Base-by-base conservation (phyloP, 2,113 vertebrate species). In the Chaenogobius annularis region DNA sequence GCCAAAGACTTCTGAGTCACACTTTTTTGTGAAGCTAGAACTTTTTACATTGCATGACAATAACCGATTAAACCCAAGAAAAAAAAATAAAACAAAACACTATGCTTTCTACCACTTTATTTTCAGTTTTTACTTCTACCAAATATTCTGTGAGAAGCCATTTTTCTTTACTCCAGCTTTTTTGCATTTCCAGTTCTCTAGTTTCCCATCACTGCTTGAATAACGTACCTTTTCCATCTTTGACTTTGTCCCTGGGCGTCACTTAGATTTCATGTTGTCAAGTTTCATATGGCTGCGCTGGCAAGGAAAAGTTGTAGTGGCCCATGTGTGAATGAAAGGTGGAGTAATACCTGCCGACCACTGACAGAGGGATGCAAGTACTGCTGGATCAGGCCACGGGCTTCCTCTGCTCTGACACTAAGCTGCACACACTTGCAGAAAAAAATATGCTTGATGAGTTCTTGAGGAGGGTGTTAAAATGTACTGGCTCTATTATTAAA, bases 241-340 rank as follows among this genome's bases (percentile, higher is more conserved):
- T 78, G 55, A 69, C 75, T 74, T 73, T 11, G 37, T 75, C 31
- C 44, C 35, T 68, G 26, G 59, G 63, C n/a, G 22, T 73, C 69
- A 66, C 71, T 82, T 80, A 22, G 37, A 77, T 81, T 82, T 84
- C 59, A 72, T 2, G 69, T 72, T 68, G 70, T 85, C 70, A 86
- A 68, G 71, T 81, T 70, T 82, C 26, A 87, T 78, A 70, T 67
- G 1, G 14, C 82, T 73, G 74, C 19, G 50, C 63, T 40, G 72
- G 67, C 70, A 78, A 62, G 19, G 54, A 74, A 73, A 67, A 22
- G 61, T 83, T 83, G 44, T 31, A 11, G 31, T 9, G 50, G 47
- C 15, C 47, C 65, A 58, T 23, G 43, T 74, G 46, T 80, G 48
- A 50, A 15, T 56, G 54, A 56, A 58, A 23, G 7, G 13, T 61